These are phyloP conservation scores for Acronicta alni DNA, from an alignment of 2,888 invertebrate genomes.

Conservation along the genomic window DNA sequence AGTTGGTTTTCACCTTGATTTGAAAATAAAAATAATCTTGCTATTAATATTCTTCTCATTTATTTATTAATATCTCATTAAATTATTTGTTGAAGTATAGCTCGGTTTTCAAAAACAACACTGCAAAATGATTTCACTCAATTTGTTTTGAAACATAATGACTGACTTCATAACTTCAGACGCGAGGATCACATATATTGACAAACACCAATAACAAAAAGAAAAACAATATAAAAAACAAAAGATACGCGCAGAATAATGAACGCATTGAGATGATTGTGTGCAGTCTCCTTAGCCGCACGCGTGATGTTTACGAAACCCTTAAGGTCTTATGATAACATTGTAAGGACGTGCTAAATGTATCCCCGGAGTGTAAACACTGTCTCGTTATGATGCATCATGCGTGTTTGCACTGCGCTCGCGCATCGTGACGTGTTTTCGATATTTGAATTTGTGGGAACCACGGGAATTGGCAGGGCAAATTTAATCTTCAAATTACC, in stretches of 20 bases:
- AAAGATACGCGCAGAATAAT: constrained; percentile 13
- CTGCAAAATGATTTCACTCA: too few species aligned
- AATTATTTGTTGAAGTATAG: too few species aligned
- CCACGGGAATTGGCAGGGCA: constrained; percentile 4
- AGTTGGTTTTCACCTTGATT: constrained; percentile 8
- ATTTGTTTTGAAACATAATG: not conserved
- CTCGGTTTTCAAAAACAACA: too few species aligned
- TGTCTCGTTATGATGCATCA: constrained; percentile 55
- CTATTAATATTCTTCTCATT: too few species aligned
- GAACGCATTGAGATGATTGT: constrained; percentile 44
- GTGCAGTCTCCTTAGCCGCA: constrained; percentile 43
- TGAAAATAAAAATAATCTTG: not conserved
- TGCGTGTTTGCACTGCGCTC: constrained; percentile 45
- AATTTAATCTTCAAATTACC: constrained; percentile 5
- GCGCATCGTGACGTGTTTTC: constrained; percentile 52
- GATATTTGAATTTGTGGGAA: constrained; percentile 48
- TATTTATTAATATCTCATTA: too few species aligned
- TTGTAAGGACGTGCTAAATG: constrained; percentile 64
- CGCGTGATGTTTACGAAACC: constrained; percentile 56
- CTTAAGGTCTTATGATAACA: constrained; percentile 57
- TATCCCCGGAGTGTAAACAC: constrained; percentile 52
- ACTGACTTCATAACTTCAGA: constrained; percentile 16
- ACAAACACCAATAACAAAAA: constrained; percentile 12
- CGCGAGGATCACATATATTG: constrained; percentile 28
- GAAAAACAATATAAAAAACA: constrained; percentile 12